Evolutionary conservation across 2,888 invertebrate genomes (phyloP), one percentile per base, ranked within the genome.

Genomic region (Antheraea yamamai): DNA sequence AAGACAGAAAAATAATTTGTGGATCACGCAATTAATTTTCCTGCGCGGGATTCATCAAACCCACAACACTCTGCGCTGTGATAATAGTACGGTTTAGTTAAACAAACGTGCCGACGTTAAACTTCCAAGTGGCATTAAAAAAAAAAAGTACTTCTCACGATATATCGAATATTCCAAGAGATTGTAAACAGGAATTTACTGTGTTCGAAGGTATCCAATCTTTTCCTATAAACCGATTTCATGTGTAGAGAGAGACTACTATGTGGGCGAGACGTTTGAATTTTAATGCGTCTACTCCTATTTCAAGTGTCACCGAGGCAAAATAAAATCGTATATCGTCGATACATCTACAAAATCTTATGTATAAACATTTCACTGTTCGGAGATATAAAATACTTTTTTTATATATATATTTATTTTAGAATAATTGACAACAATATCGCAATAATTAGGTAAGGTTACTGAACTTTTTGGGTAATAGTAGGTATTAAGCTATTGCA

Each of bases 331-430:
- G 20, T 72, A 26, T 58, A 58, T 72, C 70, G 66, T 52, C 75
- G 61, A 52, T 14, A 20, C 51, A 51, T 23, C 74, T 75, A 73
- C 78, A 79, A 79, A 78, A 79, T 80, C 78, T 12, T 12, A 1
- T 58, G 10, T 75, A 80, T 79, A 79, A 81, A 82, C 82, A 84
- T 83, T 79, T 78, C 79, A 81, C 35, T 4, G 12, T 61, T 61
- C n/a, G 12, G 23, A 12, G 23, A 23, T 8, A 23, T 23, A 23
- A 61, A 61, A 61, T 10, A 8, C n/a, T 23, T 61, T 20, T 58
- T n/a, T n/a, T 58, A 1, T 14, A 52, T 47, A 47, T 12, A 7
- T 47, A 47, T 47, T 12, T 47, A 47, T 47, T 47, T 47, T 47
- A 47, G 12, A 10, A 47, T 39, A 8, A 39, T 47, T 47, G 12